phyloP scores from a whole-genome alignment of 2,888 invertebrate genomes.

The Orthosia gothica region DNA sequence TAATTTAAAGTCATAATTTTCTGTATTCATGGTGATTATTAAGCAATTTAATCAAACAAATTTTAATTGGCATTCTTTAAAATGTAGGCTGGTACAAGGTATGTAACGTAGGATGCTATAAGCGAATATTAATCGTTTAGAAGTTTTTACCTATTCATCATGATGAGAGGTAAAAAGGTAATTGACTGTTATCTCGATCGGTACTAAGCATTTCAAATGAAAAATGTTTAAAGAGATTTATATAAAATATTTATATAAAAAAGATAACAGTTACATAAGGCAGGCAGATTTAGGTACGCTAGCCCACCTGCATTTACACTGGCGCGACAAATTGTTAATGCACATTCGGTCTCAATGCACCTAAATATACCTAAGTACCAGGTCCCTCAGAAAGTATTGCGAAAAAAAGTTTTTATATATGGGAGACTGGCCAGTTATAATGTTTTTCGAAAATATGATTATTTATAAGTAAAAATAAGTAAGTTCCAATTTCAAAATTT shows the following conservation, averaged over 20 bases:
- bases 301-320: conserved; percentile 1
- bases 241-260: not conserved
- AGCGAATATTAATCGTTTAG: not conserved
- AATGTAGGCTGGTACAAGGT: too few relatives aligned
- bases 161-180: too few relatives aligned
- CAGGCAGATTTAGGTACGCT: not conserved
- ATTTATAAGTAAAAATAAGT: too few relatives aligned
- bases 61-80: not conserved
- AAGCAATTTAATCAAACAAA: not conserved
- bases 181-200: not conserved
- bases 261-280: not conserved
- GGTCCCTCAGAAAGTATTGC: too few relatives aligned
- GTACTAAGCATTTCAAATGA: not conserved
- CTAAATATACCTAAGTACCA: too few relatives aligned
- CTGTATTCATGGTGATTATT: not conserved
- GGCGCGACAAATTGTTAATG: conserved; percentile 18
- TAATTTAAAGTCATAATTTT: conserved; percentile 9
- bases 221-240: not conserved
- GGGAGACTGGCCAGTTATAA: too few relatives aligned
- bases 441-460: too few relatives aligned
- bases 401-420: too few relatives aligned
- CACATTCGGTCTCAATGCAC: not conserved
- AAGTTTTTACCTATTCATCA: not conserved
- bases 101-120: too few relatives aligned
- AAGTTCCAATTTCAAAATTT: too few relatives aligned